Evolutionary conservation across 2,888 invertebrate genomes (phyloP).

Genomic region (Boloria selene): DNA sequence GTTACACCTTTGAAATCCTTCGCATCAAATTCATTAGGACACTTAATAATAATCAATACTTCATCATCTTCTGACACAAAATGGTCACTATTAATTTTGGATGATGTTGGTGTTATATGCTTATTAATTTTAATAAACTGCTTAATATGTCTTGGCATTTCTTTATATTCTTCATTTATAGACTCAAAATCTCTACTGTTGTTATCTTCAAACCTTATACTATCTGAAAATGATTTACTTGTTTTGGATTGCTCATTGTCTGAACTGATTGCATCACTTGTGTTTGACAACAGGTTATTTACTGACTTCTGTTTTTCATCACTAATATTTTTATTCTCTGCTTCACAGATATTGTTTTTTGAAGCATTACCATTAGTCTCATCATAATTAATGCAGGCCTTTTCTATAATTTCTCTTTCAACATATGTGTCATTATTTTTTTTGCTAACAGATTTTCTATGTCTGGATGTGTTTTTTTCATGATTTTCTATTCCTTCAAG

Average conservation of each 20-base stretch:
- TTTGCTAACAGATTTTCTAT: neutral
- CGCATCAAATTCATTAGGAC: constrained; percentile 57
- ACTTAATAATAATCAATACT: constrained; percentile 61
- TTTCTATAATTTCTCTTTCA: constrained; percentile 6
- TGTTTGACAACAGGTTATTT: neutral
- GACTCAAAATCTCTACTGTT: constrained; percentile 41
- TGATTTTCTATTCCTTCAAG: neutral
- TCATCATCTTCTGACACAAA: constrained; percentile 59
- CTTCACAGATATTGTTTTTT: neutral
- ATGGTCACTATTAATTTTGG: constrained; percentile 37
- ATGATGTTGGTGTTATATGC: constrained; percentile 46
- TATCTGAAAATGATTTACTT: constrained; percentile 54
- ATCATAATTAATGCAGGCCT: neutral
- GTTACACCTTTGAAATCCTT: constrained; percentile 49
- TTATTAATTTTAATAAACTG: constrained; percentile 51
- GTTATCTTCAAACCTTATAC: constrained; percentile 62
- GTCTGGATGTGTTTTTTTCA: neutral
- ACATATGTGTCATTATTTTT: neutral
- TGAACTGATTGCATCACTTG: neutral
- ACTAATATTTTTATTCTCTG: neutral
- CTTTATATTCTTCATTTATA: constrained; percentile 19
- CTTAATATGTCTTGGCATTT: constrained; percentile 45
- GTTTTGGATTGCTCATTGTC: constrained; percentile 28
- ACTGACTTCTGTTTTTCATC: neutral
- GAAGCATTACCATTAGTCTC: neutral